Evolutionary conservation across 64 coral and sea anemone species (phyloP).

Genomic region (Montipora capricornis): DNA sequence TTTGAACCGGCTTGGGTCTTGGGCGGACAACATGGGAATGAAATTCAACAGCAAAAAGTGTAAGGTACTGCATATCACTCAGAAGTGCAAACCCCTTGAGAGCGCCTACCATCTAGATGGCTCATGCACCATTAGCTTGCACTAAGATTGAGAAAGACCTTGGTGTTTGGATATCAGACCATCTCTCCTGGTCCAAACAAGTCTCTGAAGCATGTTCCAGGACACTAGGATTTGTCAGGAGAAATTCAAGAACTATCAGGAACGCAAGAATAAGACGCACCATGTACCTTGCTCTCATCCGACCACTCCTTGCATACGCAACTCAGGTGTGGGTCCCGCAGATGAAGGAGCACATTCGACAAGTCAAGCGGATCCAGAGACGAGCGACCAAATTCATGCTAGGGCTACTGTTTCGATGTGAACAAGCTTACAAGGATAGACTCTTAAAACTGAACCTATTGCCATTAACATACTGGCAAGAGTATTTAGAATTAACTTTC

Average conservation of each 20-base stretch:
- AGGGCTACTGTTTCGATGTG: too few relatives aligned
- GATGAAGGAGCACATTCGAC: too few relatives aligned
- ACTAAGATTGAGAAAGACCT: constrained; percentile 18
- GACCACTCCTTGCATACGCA: too few relatives aligned
- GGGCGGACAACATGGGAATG: not conserved
- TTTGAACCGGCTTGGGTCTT: not conserved
- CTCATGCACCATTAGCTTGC: not conserved
- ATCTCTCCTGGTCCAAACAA: constrained; percentile 22
- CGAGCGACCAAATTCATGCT: too few relatives aligned
- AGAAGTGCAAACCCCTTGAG: constrained; percentile 7
- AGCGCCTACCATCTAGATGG: not conserved
- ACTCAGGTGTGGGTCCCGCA: too few relatives aligned
- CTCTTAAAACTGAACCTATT: too few relatives aligned
- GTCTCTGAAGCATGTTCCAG: not conserved
- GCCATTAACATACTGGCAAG: too few relatives aligned
- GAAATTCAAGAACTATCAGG: not conserved
- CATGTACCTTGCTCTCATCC: too few relatives aligned
- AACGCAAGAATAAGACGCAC: not conserved
- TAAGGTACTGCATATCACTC: not conserved
- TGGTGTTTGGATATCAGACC: constrained; percentile 21
- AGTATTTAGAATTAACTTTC: too few relatives aligned
- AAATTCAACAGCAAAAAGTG: too few relatives aligned
- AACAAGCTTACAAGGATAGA: too few relatives aligned
- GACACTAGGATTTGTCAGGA: constrained; percentile 12
- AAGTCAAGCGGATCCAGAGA: too few relatives aligned